These are phyloP conservation scores for Stomatorhinus ivindoensis DNA, from an alignment of 2,113 vertebrate genomes.

Conservation along the genomic window DNA sequence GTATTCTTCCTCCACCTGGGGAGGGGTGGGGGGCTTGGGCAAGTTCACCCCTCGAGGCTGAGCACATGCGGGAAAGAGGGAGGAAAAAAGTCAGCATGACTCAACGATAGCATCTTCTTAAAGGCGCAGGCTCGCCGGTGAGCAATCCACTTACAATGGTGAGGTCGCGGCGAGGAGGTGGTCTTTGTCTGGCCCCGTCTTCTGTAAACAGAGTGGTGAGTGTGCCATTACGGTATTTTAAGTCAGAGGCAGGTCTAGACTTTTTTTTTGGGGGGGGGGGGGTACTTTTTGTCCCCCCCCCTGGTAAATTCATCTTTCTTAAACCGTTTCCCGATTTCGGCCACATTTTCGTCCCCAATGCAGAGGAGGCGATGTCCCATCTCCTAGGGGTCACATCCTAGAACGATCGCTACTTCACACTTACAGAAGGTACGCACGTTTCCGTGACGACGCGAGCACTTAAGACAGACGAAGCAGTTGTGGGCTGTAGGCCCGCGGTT, in stretches of 20 bases:
- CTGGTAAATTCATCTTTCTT: neutral
- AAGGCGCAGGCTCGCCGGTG: neutral
- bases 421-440: neutral
- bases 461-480: neutral
- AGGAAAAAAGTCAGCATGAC: neutral
- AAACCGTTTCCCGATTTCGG: neutral
- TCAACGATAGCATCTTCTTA: neutral
- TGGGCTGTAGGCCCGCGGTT: neutral
- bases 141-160: conserved; percentile 77
- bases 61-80: neutral
- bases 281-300: neutral
- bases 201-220: conserved; percentile 53
- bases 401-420: neutral
- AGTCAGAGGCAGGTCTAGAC: neutral
- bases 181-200: conserved; percentile 82
- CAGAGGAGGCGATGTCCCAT: neutral
- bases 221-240: too few relatives aligned
- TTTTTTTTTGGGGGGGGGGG: neutral
- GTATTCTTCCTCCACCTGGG: conserved; percentile 93
- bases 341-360: neutral
- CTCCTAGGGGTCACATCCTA: neutral
- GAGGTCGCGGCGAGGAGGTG: conserved; percentile 90
- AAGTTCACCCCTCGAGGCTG: conserved; percentile 87
- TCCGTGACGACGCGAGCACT: neutral
- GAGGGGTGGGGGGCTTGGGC: conserved; percentile 86